Percentiles rank a stretch among this genome's conserved stretches.
Evolutionary conservation across 30 jellyfish, hydroid and myxozoan species (phyloP).

Genomic region (Haliclystus octoradiatus): DNA sequence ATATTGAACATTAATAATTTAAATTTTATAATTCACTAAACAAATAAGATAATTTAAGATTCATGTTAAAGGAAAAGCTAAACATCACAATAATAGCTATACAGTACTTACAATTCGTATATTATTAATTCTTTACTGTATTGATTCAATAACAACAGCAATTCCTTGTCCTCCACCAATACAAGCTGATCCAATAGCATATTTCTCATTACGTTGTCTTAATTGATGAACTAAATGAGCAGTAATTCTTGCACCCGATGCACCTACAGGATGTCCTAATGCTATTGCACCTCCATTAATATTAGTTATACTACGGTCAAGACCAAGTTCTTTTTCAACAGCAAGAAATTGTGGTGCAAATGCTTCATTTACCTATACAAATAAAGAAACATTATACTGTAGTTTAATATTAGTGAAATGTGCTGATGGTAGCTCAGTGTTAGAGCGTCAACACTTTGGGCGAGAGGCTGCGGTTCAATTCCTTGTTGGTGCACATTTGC

Average conservation of each 20-base stretch:
- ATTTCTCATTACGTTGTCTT: conserved; percentile 47
- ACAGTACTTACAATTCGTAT: too few relatives aligned
- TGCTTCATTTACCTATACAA: conserved; percentile 80
- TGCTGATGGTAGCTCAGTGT: too few relatives aligned
- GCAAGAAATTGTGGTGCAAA: conserved; percentile 87
- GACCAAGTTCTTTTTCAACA: conserved; percentile 69
- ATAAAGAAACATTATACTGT: not conserved
- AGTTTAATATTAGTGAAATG: too few relatives aligned
- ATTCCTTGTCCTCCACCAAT: conserved; percentile 98
- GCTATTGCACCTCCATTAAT: conserved; percentile 95
- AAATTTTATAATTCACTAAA: too few relatives aligned
- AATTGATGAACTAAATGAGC: conserved; percentile 72
- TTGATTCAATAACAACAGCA: conserved; percentile 73
- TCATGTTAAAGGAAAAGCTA: too few relatives aligned
- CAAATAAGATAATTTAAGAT: too few relatives aligned
- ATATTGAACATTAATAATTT: too few relatives aligned
- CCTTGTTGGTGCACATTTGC: too few relatives aligned
- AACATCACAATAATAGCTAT: too few relatives aligned
- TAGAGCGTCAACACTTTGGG: too few relatives aligned
- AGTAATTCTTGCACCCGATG: conserved; percentile 85
- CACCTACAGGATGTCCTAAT: conserved; percentile 85
- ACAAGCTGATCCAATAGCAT: conserved; percentile 95
- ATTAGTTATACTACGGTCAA: conserved; percentile 62
- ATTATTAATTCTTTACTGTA: conserved; percentile 23
- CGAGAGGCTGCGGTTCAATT: too few relatives aligned